phyloP scores from a whole-genome alignment of 2,113 vertebrate species.

The Rousettus leschenaultii region DNA sequence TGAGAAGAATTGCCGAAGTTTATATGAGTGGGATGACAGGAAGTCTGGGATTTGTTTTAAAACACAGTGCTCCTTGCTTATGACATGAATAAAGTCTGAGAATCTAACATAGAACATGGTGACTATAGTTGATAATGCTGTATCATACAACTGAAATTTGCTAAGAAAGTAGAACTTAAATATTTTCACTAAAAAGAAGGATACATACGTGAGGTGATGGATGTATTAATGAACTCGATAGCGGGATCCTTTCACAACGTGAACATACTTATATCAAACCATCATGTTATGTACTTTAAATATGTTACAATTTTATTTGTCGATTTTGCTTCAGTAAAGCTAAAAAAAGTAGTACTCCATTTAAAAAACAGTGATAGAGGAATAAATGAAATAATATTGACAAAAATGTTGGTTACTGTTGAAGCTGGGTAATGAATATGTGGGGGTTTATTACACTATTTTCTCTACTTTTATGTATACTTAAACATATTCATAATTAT shows the following conservation, averaged over 20 bases:
- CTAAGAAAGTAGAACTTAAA: no score
- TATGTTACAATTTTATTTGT: no score
- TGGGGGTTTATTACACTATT: background rate
- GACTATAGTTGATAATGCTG: no score
- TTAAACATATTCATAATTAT: slow-evolving; percentile 31
- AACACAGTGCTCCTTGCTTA: background rate
- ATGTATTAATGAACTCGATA: no score
- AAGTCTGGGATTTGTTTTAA: background rate
- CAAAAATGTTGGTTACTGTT: background rate
- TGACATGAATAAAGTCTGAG: background rate
- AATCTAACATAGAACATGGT: background rate
- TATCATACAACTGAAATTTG: no score
- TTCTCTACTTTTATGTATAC: background rate
- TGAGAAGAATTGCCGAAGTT: background rate
- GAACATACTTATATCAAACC: no score
- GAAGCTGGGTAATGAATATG: background rate
- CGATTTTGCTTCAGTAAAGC: background rate
- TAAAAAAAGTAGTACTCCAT: background rate
- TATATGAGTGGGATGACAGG: background rate
- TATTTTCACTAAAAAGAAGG: no score
- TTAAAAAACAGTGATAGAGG: background rate
- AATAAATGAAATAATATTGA: background rate
- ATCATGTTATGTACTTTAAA: no score
- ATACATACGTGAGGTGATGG: no score
- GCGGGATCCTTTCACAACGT: no score